A percentile compares a stretch with the other conserved stretches of the same genome.
phyloP scores from a whole-genome alignment of 2,113 vertebrate species.

The Mixornis gularis region DNA sequence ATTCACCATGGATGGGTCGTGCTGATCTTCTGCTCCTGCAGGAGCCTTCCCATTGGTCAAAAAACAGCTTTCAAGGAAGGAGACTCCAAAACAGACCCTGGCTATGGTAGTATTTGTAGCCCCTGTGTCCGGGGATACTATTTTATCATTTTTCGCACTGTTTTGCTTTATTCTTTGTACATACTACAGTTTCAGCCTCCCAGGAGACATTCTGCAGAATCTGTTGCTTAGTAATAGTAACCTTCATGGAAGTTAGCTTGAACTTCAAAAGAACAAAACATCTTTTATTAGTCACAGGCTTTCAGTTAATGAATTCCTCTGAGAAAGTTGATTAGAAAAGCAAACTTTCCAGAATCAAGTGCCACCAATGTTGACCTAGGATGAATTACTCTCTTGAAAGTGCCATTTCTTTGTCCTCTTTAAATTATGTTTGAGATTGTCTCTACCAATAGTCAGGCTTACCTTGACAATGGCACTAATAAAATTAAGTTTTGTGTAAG shows the following conservation, averaged over 20 bases:
- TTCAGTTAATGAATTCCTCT: slow-evolving; percentile 76
- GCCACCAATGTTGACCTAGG: not conserved
- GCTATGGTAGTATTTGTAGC: not conserved
- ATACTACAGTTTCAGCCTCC: not conserved
- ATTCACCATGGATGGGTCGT: not conserved
- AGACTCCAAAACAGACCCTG: not conserved
- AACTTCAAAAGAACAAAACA: slow-evolving; percentile 79
- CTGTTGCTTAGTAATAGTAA: slow-evolving; percentile 78
- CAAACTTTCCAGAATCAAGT: slow-evolving; percentile 22
- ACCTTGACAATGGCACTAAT: not conserved
- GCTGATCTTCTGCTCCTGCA: fast-evolving
- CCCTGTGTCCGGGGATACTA: not conserved
- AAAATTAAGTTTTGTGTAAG: not conserved
- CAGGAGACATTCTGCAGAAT: slow-evolving; percentile 68
- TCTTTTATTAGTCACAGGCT: slow-evolving; percentile 71
- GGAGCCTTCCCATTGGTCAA: not conserved
- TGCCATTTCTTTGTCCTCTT: not conserved
- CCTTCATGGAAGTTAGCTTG: slow-evolving; percentile 72
- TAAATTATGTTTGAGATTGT: not conserved
- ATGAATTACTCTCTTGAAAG: not conserved
- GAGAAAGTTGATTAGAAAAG: slow-evolving; percentile 71
- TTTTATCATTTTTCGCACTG: not conserved
- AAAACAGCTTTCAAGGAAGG: not conserved
- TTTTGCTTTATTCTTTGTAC: not conserved
- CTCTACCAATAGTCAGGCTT: not conserved